Base-by-base conservation (phyloP, 2,888 invertebrate species). In the Shargacucullia verbasci region DNA sequence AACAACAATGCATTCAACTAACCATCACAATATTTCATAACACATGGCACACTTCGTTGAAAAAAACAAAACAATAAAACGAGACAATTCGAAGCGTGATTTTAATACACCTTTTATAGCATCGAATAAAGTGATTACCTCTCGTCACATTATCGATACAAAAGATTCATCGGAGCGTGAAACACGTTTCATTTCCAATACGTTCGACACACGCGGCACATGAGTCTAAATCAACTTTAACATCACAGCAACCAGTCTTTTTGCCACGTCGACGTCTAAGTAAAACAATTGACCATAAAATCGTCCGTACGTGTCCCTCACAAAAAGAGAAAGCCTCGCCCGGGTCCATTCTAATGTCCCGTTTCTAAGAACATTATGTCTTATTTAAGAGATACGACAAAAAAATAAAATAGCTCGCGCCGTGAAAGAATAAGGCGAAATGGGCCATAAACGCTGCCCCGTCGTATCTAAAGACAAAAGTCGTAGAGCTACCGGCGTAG, bases 361-460 rank as follows among this genome's bases (percentile, higher is more conserved):
- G 87, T 91, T 92, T 91, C 92, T 91, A 79, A 90, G 92, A 92
- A 92, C 91, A 91, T 93, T 89, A 94, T 88, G 91, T 93, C 92
- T 92, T 92, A 92, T 92, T 94, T 93, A 90, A 91, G 87, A 85
- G 87, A 87, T 82, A 86, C 85, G 86, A 88, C 88, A 89, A 90
- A 89, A 81, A 88, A 92, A 88, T 86, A 87, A 88, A 87, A 89
- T 85, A 83, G 87, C 84, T 81, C 84, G 80, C 81, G 73, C 80
- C 82, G 81, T 83, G 86, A 84, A 89, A 88, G 86, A 89, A 90
- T 90, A 89, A 88, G 82, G 87, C 87, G 81, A 86, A 90, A 92
- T 89, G 89, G 88, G 82, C 87, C 86, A 91, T 92, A 92, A 91
- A 91, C 83, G 80, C 52, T 73, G 80, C 63, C 70, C 84, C 73